Percentiles rank a stretch among this genome's conserved stretches.
Evolutionary conservation across 2,113 vertebrate species (phyloP).

Genomic region (Sprattus sprattus): DNA sequence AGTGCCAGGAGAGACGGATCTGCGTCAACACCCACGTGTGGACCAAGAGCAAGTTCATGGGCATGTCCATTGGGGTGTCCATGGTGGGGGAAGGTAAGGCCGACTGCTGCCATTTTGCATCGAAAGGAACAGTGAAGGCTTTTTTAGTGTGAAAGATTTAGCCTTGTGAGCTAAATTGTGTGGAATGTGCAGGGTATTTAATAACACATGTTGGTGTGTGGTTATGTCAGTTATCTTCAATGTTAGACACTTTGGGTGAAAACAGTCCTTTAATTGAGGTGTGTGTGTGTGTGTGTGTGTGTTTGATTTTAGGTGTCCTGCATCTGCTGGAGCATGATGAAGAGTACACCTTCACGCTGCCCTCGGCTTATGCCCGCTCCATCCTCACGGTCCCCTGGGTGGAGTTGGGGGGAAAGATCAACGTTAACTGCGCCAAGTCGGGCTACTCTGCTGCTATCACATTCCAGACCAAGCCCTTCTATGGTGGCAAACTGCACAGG

Average conservation of each 20-base stretch:
- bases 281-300: too few relatives aligned
- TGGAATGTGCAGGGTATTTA: background rate
- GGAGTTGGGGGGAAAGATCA: constrained; percentile 94
- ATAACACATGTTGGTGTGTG: background rate
- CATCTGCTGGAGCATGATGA: constrained; percentile 89
- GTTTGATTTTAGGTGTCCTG: constrained; percentile 76
- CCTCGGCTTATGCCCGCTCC: constrained; percentile 92
- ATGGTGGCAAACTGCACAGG: constrained; percentile 95
- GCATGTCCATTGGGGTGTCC: constrained; percentile 97
- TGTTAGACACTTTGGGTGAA: background rate
- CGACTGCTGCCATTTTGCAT: background rate
- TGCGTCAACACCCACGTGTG: constrained; percentile 95
- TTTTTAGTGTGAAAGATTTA: background rate
- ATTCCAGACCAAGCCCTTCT: constrained; percentile 98
- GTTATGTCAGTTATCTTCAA: background rate
- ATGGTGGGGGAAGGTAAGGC: constrained; percentile 94
- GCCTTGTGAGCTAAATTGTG: background rate
- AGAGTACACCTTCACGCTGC: constrained; percentile 92
- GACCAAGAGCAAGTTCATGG: constrained; percentile 99
- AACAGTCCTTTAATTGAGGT: background rate
- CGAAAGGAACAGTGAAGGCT: background rate
- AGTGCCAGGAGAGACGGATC: constrained; percentile 89
- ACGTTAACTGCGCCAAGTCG: constrained; percentile 86
- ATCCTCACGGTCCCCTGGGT: constrained; percentile 99
- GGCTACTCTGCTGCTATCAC: constrained; percentile 95